These are phyloP conservation scores for Drosophila quinaria DNA, from an alignment of 2,888 invertebrate species.

Conservation along the genomic window DNA sequence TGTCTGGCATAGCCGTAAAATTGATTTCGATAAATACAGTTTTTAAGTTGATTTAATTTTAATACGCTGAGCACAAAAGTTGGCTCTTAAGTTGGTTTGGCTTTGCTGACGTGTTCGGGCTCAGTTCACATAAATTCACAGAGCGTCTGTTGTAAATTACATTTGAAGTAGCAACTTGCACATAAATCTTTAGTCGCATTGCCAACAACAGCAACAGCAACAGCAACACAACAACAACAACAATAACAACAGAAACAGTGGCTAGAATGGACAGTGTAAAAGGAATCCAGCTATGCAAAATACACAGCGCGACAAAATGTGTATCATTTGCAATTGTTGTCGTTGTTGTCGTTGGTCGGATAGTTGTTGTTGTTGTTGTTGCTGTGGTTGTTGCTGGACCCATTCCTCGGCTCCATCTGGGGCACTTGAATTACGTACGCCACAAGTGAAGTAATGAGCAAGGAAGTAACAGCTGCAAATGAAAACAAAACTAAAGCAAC, in stretches of 20 bases:
- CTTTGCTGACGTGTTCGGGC: constrained; percentile 20
- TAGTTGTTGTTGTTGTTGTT: constrained; percentile 3
- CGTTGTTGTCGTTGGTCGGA: constrained; percentile 4
- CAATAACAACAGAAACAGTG: constrained; percentile 28
- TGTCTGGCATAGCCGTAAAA: constrained; percentile 13
- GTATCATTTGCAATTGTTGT: constrained; percentile 53
- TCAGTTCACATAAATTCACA: constrained; percentile 65
- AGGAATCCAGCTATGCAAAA: constrained; percentile 57
- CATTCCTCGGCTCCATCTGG: constrained; percentile 47
- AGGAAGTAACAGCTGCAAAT: constrained; percentile 42
- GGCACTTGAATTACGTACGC: constrained; percentile 80
- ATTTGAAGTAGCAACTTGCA: constrained; percentile 68
- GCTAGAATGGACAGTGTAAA: constrained; percentile 51
- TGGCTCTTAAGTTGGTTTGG: constrained; percentile 9
- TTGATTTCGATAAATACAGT: constrained; percentile 32
- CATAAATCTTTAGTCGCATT: constrained; percentile 68
- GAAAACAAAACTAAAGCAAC: constrained; percentile 22
- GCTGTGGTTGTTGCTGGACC: constrained; percentile 9
- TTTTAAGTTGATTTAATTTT: constrained; percentile 51
- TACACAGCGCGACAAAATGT: constrained; percentile 64
- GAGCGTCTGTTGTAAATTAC: constrained; percentile 72
- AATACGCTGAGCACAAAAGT: constrained; percentile 17
- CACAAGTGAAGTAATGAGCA: constrained; percentile 79
- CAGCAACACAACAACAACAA: constrained; percentile 32
- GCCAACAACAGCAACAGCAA: constrained; percentile 27